phyloP scores from a whole-genome alignment of 1,140 invertebrate species.

The Leucophenga varia region DNA sequence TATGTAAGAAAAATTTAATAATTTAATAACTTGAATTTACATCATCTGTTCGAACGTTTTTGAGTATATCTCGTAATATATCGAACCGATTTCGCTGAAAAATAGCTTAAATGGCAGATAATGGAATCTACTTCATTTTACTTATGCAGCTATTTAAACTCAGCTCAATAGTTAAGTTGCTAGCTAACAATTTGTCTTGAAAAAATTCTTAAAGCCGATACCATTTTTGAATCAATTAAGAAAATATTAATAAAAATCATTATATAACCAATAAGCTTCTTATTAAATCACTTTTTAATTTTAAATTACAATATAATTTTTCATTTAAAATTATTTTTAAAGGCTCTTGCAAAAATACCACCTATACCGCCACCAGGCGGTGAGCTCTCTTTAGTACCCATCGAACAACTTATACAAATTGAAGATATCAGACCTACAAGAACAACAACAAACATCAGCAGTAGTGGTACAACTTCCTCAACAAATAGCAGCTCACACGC shows the following conservation, averaged over 20 bases:
- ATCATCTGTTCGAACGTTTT: not conserved
- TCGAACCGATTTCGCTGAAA: no score
- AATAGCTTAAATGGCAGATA: no score
- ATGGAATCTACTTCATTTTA: no score
- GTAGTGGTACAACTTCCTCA: not conserved
- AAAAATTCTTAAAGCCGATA: no score
- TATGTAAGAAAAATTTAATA: not conserved
- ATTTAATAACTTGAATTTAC: not conserved
- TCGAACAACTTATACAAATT: slow-evolving; percentile 71
- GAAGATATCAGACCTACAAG: slow-evolving; percentile 61
- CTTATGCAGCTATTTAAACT: no score
- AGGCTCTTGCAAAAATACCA: slow-evolving; percentile 44
- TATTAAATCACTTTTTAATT: no score
- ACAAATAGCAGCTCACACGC: not conserved
- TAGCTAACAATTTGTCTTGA: no score
- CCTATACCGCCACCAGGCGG: slow-evolving; percentile 63
- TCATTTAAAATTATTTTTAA: slow-evolving; percentile 2
- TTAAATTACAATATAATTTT: not conserved
- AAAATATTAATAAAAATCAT: no score
- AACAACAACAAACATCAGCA: slow-evolving; percentile 12
- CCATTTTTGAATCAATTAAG: no score
- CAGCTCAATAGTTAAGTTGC: no score
- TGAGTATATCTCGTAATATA: no score
- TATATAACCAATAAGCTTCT: no score
- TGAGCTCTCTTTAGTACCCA: slow-evolving; percentile 77